Evolutionary conservation across 35 echinoderm and acorn worm species (phyloP).

Genomic region (Ptychodera flava): DNA sequence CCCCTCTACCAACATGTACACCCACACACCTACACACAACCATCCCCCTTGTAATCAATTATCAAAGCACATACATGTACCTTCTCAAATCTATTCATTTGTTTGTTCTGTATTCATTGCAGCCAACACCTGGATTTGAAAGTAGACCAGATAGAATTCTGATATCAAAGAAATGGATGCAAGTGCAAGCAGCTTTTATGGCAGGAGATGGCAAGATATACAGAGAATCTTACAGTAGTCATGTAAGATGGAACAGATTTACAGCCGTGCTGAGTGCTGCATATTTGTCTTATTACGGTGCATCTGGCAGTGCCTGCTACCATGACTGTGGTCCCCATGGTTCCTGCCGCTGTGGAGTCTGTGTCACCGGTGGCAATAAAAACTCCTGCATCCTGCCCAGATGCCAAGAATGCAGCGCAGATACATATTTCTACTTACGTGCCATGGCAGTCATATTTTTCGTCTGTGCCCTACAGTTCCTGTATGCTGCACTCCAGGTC

Average conservation of each 20-base stretch:
- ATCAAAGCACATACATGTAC: too few relatives aligned
- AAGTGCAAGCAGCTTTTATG: constrained; percentile 13
- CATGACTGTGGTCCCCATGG: constrained; percentile 67
- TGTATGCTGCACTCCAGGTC: constrained; percentile 17
- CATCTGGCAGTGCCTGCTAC: constrained; percentile 10
- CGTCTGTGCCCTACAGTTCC: constrained; percentile 12
- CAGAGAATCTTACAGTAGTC: constrained; percentile 10
- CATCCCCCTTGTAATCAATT: too few relatives aligned
- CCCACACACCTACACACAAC: too few relatives aligned
- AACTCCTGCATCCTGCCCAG: constrained; percentile 18
- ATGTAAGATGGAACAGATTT: constrained; percentile 36
- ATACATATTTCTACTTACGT: constrained; percentile 4
- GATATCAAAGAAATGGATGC: constrained; percentile 16
- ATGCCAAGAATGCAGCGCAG: constrained; percentile 41
- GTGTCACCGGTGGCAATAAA: constrained; percentile 45
- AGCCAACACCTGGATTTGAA: constrained; percentile 65
- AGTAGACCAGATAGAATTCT: constrained; percentile 72
- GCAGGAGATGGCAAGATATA: constrained; percentile 40
- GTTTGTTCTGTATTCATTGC: too few relatives aligned
- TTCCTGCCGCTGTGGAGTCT: constrained; percentile 53
- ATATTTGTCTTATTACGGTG: constrained; percentile 21
- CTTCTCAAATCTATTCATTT: too few relatives aligned
- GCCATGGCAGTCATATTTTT: constrained; percentile 10
- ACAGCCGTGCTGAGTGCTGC: constrained; percentile 14
- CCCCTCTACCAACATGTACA: too few relatives aligned